Conservation (phyloP, 2,888 invertebrate genomes). For the Chymomyza procnemis region DNA sequence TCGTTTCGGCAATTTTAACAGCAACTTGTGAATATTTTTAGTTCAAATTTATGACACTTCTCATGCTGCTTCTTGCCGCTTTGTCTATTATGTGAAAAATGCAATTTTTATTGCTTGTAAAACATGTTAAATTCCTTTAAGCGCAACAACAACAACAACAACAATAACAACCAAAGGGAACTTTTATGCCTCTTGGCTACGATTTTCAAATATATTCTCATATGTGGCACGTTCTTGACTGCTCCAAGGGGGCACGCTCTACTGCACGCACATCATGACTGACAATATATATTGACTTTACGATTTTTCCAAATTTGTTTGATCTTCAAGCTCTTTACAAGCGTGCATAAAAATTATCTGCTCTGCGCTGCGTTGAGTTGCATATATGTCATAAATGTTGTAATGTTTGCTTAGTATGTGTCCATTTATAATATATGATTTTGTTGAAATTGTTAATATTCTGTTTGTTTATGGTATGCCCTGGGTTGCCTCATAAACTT, state of each 20-base stretch:
- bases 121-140: slow-evolving; percentile 69
- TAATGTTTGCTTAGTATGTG: background rate
- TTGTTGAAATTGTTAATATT: background rate
- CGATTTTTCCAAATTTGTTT: slow-evolving; percentile 23
- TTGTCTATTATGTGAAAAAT: slow-evolving; percentile 74
- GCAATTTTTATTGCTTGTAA: slow-evolving; percentile 76
- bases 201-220: background rate
- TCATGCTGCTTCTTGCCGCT: background rate
- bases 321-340: background rate
- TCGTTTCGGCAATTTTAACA: slow-evolving; percentile 48
- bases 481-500: background rate
- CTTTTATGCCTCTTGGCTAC: slow-evolving; percentile 44
- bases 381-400: slow-evolving; percentile 2
- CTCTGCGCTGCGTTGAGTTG: background rate
- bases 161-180: slow-evolving; percentile 17
- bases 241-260: slow-evolving; percentile 22
- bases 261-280: slow-evolving; percentile 36
- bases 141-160: slow-evolving; percentile 11
- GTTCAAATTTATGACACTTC: slow-evolving; percentile 21
- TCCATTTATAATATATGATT: background rate
- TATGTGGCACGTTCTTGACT: background rate
- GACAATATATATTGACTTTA: slow-evolving; percentile 11
- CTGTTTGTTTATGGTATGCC: background rate
- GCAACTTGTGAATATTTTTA: slow-evolving; percentile 51
- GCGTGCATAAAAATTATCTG: background rate